Evolutionary conservation across 2,797 vertebrate species (phyloP), one percentile per base, ranked within the genome.

Genomic region (Sebastes trivittatus): DNA sequence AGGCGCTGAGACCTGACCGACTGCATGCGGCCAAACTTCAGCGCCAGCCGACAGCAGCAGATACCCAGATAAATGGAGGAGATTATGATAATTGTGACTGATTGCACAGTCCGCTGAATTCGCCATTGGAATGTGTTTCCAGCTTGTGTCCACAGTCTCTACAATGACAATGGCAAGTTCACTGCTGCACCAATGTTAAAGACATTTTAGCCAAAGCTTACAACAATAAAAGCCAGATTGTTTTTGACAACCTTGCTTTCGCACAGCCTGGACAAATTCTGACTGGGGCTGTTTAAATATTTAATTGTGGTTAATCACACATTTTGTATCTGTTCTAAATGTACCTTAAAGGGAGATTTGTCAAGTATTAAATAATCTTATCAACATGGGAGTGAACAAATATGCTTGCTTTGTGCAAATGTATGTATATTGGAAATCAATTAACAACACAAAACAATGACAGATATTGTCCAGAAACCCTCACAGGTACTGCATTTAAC

Each of bases 71-170:
- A 77, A 71, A 72, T 58, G 25, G 67, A 84, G 42, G 32, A 70
- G 73, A 77, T 79, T 55, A 49, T 46, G 73, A 86, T 87, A 79
- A 74, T 66, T 83, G 62, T 67, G 72, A 77, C 63, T 73, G 61
- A 81, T 76, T 82, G 76, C 64, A 79, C 27, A 27, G 75, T 82
- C 75, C 46, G 67, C 68, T 77, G 69, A 76, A 62, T 59, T 66
- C 46, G 29, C 23, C 49, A 46, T 5, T 66, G 42, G 13, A 78
- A 59, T 73, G 25, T n/a, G 59, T 71, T 74, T 80, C 63, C 56
- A 78, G 38, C n/a, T 58, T 42, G n/a, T 68, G 56, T 78, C 74
- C 60, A 56, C 65, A 78, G 14, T 58, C 34, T 77, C 20, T 2
- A 14, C 32, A 55, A 13, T 27, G 42, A 85, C 56, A 68, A 69